Evolutionary conservation across 2,113 vertebrate species (phyloP), one percentile per base, ranked within the genome.

Genomic region (Ailurus styani): DNA sequence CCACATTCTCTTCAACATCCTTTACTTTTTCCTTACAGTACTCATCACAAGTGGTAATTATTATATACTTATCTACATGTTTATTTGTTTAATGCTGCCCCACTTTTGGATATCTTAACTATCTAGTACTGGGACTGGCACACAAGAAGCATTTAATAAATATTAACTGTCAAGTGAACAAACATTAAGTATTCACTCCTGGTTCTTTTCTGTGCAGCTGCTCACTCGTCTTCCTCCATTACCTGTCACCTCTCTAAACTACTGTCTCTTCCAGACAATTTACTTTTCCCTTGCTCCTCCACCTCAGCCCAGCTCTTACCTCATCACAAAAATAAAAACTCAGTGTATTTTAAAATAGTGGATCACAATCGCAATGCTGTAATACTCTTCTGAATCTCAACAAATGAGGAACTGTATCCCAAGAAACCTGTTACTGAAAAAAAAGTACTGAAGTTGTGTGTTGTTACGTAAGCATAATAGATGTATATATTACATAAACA

Each of bases 361-460:
- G 31, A 60, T 90, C 34, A 95, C 66, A 95, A 72, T 6, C 83
- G 57, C 52, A 92, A n/a, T 62, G n/a, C 34, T 87, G 15, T 94
- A 60, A 97, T 84, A 87, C n/a, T 25, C 37, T 82, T 75, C 37
- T 60, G 40, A 91, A 86, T 87, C 73, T 87, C 93, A 89, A 87
- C 60, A 81, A 95, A 93, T 87, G 83, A 90, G 31, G 8, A 97
- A 94, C 31, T 90, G 17, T 47, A 96, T 85, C 73, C 52, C 68
- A 97, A 95, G 68, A 94, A 96, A 92, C 55, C 73, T 90, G 73
- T 86, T 92, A 87, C 52, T 79, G n/a, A 86, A 91, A 90, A 96
- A 95, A 37, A 90, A 95, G 40, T 45, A 88, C n/a, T 90, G 18
- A 93, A 37, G 50, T n/a, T 93, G 17, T 66, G 79, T 27, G 21